phyloP scores from a whole-genome alignment of 2,888 invertebrate genomes.

The Baronia brevicornis region DNA sequence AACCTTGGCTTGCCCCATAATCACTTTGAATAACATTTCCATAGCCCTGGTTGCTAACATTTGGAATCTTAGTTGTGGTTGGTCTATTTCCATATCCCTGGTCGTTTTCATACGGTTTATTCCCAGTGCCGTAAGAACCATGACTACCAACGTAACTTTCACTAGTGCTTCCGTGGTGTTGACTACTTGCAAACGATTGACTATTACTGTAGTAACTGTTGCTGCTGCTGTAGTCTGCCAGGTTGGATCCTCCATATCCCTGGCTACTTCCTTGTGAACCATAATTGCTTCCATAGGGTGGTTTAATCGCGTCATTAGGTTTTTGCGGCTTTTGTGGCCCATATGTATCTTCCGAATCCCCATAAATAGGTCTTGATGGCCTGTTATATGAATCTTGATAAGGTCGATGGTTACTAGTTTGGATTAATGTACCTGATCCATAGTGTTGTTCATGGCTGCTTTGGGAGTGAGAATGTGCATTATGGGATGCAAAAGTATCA shows the following conservation, averaged over 20 bases:
- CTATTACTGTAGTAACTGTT: slow-evolving; percentile 20
- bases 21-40: slow-evolving; percentile 18
- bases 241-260: slow-evolving; percentile 17
- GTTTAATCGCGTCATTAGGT: slow-evolving; percentile 13
- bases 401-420: slow-evolving; percentile 9
- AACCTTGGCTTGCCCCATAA: slow-evolving; percentile 13
- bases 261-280: slow-evolving; percentile 6
- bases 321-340: slow-evolving; percentile 6
- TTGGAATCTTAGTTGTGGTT: slow-evolving; percentile 8
- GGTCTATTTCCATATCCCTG: slow-evolving; percentile 15
- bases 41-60: slow-evolving; percentile 10
- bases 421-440: slow-evolving; percentile 15
- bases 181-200: slow-evolving; percentile 11
- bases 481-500: slow-evolving; percentile 36
- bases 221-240: slow-evolving; percentile 17
- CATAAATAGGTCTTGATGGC: slow-evolving; percentile 3
- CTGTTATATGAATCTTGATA: slow-evolving; percentile 3
- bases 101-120: slow-evolving; percentile 15
- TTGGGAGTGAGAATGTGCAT: slow-evolving; percentile 33
- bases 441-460: slow-evolving; percentile 27
- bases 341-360: slow-evolving; percentile 6
- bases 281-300: slow-evolving; percentile 15
- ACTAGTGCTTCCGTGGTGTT: slow-evolving; percentile 6
- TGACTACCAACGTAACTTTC: slow-evolving; percentile 17
- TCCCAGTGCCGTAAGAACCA: slow-evolving; percentile 13